Base-by-base conservation (phyloP, 2,888 invertebrate genomes). In the Shargacucullia verbasci region DNA sequence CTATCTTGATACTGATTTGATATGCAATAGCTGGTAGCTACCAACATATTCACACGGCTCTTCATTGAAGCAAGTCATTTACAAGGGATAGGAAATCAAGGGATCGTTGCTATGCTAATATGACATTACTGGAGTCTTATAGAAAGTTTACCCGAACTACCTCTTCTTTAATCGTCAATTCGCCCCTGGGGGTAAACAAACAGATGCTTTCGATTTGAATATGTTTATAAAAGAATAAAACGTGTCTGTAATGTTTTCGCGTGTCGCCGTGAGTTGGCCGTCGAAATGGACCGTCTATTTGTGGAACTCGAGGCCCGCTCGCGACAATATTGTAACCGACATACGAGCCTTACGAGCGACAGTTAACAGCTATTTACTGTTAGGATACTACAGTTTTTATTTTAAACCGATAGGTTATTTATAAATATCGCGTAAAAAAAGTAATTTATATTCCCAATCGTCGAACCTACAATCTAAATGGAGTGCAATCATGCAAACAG, bases 261-360 rank as follows among this genome's bases (percentile, higher is more conserved):
- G 87, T 86, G 87, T 87, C 89, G 84, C 85, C 81, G 87, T 86
- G 88, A 86, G 90, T 83, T 84, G 90, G 88, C 87, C 84, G 90
- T 88, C 86, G 89, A 93, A 92, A 87, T 92, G 90, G 93, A 89
- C 82, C 92, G 84, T 90, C 93, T 94, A 94, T 94, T 94, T 94
- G 89, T 84, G 87, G 88, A 86, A 83, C 82, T 80, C 90, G 92
- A 91, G 92, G 92, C 92, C 92, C 92, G 92, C 84, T 81, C 88
- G 88, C 88, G 92, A 92, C 91, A 92, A 86, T 90, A 91, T 87
- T 84, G 84, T 86, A 87, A 82, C 87, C 80, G 87, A 87, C 86
- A 86, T 83, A 84, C 85, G 85, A 88, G 82, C 81, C 86, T 89
- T 84, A 86, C 86, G 78, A 75, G 78, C 79, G 72, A 74, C 82